Evolutionary conservation across 2,888 invertebrate species (phyloP).

Genomic region (Nomada ruficornis): DNA sequence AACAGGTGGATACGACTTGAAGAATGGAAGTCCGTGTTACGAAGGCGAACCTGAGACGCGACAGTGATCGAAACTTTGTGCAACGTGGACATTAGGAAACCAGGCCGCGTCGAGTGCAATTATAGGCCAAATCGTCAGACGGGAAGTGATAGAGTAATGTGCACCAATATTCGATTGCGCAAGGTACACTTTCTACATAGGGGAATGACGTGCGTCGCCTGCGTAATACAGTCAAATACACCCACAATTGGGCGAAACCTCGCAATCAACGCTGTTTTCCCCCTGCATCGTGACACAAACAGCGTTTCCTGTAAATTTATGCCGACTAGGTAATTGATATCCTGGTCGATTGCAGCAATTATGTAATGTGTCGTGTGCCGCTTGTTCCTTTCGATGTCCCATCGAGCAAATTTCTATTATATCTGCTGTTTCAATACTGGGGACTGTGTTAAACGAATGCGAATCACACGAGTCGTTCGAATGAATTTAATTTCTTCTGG

Average conservation of each 20-base stretch:
- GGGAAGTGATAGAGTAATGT: conserved; percentile 17
- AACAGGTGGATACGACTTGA: background rate
- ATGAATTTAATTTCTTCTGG: background rate
- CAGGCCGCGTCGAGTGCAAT: background rate
- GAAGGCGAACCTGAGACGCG: background rate
- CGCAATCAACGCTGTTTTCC: background rate
- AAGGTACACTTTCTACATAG: conserved; percentile 32
- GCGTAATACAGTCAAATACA: background rate
- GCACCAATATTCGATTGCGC: conserved; percentile 19
- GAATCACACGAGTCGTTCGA: background rate
- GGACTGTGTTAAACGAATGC: background rate
- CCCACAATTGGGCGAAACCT: conserved; percentile 6
- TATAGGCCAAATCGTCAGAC: conserved; percentile 1
- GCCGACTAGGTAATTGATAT: background rate
- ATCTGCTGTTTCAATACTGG: no score
- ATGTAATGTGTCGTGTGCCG: no score
- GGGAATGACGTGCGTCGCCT: background rate
- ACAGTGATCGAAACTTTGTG: background rate
- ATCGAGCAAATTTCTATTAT: no score
- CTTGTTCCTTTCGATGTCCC: no score
- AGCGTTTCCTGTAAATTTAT: background rate
- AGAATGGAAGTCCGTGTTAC: background rate
- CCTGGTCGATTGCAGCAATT: background rate
- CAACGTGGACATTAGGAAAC: background rate
- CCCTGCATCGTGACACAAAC: background rate